Conservation (phyloP, 2,888 invertebrate genomes). For the Tuta absoluta region DNA sequence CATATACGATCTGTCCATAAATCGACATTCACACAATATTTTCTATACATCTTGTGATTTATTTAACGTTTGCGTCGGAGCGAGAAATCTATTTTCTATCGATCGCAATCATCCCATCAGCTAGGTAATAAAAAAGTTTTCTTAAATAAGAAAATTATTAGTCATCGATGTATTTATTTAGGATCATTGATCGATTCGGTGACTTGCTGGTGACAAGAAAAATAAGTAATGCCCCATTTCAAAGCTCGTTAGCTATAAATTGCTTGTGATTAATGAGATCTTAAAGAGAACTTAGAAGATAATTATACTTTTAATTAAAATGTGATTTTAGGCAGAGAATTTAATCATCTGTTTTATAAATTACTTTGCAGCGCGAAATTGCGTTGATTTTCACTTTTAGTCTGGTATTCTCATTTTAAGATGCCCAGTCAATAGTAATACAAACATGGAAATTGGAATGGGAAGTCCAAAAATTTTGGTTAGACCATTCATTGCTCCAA, state of each 20-base stretch:
- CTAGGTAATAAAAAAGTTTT: not conserved
- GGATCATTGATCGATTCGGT: not conserved
- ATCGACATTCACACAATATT: not conserved
- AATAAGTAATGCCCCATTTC: conserved; percentile 42
- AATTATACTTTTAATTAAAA: not conserved
- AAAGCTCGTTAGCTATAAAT: conserved; percentile 42
- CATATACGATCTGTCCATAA: not conserved
- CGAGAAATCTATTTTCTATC: conserved; percentile 29
- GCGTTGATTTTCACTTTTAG: too few relatives aligned
- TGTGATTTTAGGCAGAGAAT: too few relatives aligned
- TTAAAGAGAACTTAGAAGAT: conserved; percentile 25
- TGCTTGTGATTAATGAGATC: conserved; percentile 42
- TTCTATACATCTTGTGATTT: conserved; percentile 14
- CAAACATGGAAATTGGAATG: too few relatives aligned
- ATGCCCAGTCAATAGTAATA: too few relatives aligned
- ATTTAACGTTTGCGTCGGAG: conserved; percentile 25
- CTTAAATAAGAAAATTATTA: not conserved
- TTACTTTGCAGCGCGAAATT: too few relatives aligned
- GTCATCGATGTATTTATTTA: not conserved
- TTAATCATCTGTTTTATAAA: too few relatives aligned
- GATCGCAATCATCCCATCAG: conserved; percentile 35
- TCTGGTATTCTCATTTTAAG: too few relatives aligned
- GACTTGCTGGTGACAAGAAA: too few relatives aligned
- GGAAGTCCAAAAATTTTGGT: too few relatives aligned
- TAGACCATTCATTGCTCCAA: too few relatives aligned